Evolutionary conservation across 2,888 invertebrate genomes (phyloP), one percentile per base, ranked within the genome.

Genomic region (Euzophera pinguis): DNA sequence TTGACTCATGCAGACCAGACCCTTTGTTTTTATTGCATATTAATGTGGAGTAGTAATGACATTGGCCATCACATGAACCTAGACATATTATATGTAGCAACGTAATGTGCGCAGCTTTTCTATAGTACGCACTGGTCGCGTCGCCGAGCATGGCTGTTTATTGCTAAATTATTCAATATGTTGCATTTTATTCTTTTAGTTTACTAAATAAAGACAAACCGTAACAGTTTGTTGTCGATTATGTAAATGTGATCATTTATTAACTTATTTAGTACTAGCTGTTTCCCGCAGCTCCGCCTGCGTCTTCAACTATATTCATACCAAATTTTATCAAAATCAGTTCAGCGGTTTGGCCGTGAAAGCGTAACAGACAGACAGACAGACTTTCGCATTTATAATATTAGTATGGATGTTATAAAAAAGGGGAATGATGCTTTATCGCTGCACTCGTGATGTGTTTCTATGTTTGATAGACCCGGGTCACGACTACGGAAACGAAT

Each of bases 171-270:
- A 85, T 84, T 71, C 78, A 70, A 69, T 61, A 60, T 56, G 55
- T 59, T 72, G 66, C 68, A 71, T 62, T 71, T 68, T 69, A 72
- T 75, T 71, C 59, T 66, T 67, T 71, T 60, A 65, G 60, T 57
- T 60, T 64, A 70, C 76, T 79, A 73, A 78, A 78, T 78, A 80
- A 73, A 81, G 78, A 63, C 73, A 71, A 65, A 63, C 71, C 68
- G 73, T 75, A 78, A 75, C 74, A 67, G 64, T 65, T 67, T 55
- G 59, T 66, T 65, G 67, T 67, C 63, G 69, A 71, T 78, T 84
- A 87, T 86, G 84, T 72, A 76, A 86, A 89, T 84, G 34, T 49
- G 66, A 70, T 70, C 67, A 76, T 76, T 81, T 81, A 73, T 80
- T 79, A 69, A 84, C 84, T 74, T 82, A 9, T 82, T 81, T 71